Base-by-base conservation (phyloP, 2,888 invertebrate genomes). In the Ditula angustiorana region DNA sequence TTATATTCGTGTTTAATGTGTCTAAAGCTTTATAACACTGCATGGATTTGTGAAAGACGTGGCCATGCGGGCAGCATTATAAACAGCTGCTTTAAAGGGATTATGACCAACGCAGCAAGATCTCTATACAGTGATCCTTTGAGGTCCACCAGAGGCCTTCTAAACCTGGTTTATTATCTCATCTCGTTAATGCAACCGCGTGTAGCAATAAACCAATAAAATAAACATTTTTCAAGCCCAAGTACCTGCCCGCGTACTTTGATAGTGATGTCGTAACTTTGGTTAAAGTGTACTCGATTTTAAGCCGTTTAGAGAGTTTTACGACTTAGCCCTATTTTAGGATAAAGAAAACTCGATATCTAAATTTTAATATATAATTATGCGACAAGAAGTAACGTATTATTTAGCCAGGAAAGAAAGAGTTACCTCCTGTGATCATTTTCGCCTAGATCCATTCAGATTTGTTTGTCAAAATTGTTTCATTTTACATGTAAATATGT, bases 191-290 rank as follows among this genome's bases (percentile, higher is more conserved):
- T 69, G 72, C 66, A 71, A 71, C 68, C 63, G 68, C 67, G 66
- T 80, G 79, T 75, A 66, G 79, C 74, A 81, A 81, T 74, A 65
- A 61, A 64, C 70, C 72, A 82, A 80, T 83, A 79, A 80, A 82
- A 82, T 74, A 73, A 71, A 70, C 66, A 77, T 78, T 79, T 77
- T 74, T 80, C 76, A 80, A 77, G 33, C 16, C 24, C 46, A 35
- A 44, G 24, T 50, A 13, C 35, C 50, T 47, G 26, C n/a, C 33
- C n/a, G n/a, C n/a, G n/a, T 23, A 53, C 13, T 13, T 56, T 23
- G 11, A 64, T 58, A 37, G 52, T 56, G 64, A 59, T 58, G 58
- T 56, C 41, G 55, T 59, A 64, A 64, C 50, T 30, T 55, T 55
- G 49, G 55, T 46, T 21, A 53, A 26, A 37, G 33, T 47, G 53